phyloP scores from a whole-genome alignment of 2,888 invertebrate genomes.

The Caradrina kadenii region DNA sequence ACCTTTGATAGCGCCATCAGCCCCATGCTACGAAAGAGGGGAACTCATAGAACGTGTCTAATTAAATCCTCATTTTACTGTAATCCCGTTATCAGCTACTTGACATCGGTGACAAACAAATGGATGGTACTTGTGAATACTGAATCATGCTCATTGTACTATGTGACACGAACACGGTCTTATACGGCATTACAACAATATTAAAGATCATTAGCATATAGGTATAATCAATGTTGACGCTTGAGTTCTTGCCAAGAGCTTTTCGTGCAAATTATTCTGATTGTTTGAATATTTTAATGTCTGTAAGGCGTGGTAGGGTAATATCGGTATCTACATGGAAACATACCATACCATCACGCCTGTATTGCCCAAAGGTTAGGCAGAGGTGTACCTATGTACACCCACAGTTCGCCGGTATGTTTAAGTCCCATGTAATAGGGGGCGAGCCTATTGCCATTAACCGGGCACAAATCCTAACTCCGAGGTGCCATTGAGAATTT shows the following conservation, averaged over 20 bases:
- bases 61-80: conserved; percentile 56
- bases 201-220: conserved; percentile 29
- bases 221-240: conserved; percentile 31
- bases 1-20: conserved; percentile 27
- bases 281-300: conserved; percentile 30
- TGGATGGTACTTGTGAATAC: conserved; percentile 8
- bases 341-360: no score
- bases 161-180: conserved; percentile 32
- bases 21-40: conserved; percentile 25
- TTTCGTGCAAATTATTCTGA: conserved; percentile 29
- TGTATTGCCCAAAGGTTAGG: no score
- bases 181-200: conserved; percentile 40
- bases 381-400: no score
- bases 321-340: conserved; percentile 3
- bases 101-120: conserved; percentile 31
- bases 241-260: conserved; percentile 11
- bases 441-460: no score
- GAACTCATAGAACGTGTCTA: conserved; percentile 23
- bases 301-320: background rate
- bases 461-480: no score
- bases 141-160: conserved; percentile 33
- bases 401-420: no score
- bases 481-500: no score
- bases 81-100: conserved; percentile 50
- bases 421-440: no score